Conservation (phyloP, 2,888 invertebrate genomes). For the Scotopteryx bipunctaria region DNA sequence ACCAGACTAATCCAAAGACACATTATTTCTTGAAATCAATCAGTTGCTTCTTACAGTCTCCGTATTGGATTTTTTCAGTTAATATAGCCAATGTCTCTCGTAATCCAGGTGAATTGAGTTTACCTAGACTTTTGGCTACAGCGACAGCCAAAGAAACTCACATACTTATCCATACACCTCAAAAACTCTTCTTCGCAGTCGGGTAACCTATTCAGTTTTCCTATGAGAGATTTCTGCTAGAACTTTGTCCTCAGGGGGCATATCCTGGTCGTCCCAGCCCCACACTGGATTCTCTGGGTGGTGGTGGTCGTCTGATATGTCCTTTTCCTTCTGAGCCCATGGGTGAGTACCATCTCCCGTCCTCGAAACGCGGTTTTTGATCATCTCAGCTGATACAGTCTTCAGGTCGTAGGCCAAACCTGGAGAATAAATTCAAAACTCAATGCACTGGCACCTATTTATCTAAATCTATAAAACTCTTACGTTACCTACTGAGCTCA, state of each 20-base stretch:
- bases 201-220: constrained; percentile 52
- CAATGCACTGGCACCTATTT: too few species aligned
- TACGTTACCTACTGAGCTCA: too few species aligned
- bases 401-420: constrained; percentile 94
- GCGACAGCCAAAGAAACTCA: too few species aligned
- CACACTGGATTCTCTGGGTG: constrained; percentile 85
- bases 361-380: constrained; percentile 86
- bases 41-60: too few species aligned
- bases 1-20: too few species aligned
- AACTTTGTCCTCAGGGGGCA: constrained; percentile 86
- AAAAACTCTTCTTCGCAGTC: not conserved
- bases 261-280: constrained; percentile 93
- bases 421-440: constrained; percentile 43
- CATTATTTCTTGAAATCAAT: too few species aligned
- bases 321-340: constrained; percentile 48
- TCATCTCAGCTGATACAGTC: constrained; percentile 88
- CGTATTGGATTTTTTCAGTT: too few species aligned
- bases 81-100: too few species aligned
- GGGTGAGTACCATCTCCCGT: constrained; percentile 89
- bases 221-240: constrained; percentile 72
- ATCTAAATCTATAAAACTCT: too few species aligned
- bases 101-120: too few species aligned
- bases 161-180: too few species aligned
- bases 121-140: too few species aligned
- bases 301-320: constrained; percentile 66